Conservation (phyloP, 2,888 invertebrate species). For the Chromoteleia sp. region DNA sequence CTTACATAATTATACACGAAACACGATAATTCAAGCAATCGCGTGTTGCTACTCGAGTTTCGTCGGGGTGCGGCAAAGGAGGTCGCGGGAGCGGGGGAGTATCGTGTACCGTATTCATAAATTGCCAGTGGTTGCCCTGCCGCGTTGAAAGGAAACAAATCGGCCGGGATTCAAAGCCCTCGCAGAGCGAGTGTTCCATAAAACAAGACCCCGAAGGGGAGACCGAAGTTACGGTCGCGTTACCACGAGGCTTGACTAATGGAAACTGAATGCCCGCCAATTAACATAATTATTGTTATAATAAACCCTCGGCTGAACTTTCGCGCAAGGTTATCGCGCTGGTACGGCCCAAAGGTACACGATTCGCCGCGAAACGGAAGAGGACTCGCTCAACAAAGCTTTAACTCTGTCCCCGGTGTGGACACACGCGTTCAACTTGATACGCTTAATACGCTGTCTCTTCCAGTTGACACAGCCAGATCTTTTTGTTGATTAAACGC, state of each 20-base stretch:
- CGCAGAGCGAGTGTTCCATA: conserved; percentile 47
- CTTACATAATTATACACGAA: conserved; percentile 68
- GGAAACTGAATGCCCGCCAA: conserved; percentile 71
- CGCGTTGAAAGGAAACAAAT: conserved; percentile 63
- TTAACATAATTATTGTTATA: conserved; percentile 76
- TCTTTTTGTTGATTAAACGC: conserved; percentile 55
- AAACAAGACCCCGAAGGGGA: conserved; percentile 64
- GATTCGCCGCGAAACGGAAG: conserved; percentile 2
- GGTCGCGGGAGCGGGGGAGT: conserved; percentile 17
- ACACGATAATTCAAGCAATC: conserved; percentile 66
- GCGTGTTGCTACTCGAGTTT: conserved; percentile 54
- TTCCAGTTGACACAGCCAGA: conserved; percentile 34
- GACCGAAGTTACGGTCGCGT: conserved; percentile 54
- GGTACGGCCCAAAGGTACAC: conserved; percentile 30
- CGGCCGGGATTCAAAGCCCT: conserved; percentile 64
- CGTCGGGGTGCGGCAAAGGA: neutral
- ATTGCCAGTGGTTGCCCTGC: conserved; percentile 64
- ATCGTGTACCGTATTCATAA: conserved; percentile 66
- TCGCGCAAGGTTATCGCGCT: conserved; percentile 28
- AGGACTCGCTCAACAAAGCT: conserved; percentile 38
- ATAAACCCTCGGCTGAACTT: conserved; percentile 65
- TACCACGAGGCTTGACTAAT: conserved; percentile 57
- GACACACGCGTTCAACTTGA: conserved; percentile 51
- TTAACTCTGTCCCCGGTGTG: conserved; percentile 17
- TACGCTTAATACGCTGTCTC: conserved; percentile 49